A percentile compares a stretch with the other conserved stretches of the same genome.
Evolutionary conservation across 2,888 invertebrate genomes (phyloP).

Genomic region (Drosophila histrio): DNA sequence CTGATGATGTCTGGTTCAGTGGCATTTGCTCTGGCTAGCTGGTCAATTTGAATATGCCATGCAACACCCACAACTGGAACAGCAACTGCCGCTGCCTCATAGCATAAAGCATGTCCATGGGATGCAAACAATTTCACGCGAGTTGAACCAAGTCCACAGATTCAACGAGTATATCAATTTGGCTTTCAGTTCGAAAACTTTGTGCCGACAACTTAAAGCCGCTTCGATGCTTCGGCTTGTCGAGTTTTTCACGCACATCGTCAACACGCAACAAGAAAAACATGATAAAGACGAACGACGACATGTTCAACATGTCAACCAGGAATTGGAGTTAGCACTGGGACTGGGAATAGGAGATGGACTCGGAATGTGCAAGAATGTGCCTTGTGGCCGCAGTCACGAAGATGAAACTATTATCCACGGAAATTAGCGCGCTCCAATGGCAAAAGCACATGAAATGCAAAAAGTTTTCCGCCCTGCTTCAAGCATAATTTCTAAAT

Average conservation of each 20-base stretch:
- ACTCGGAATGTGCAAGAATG: slow-evolving; percentile 5
- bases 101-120: slow-evolving; percentile 54
- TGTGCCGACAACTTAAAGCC: slow-evolving; percentile 58
- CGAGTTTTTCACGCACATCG: slow-evolving; percentile 53
- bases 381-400: slow-evolving; percentile 37
- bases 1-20: slow-evolving; percentile 52
- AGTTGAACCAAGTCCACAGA: slow-evolving; percentile 27
- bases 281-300: slow-evolving; percentile 58
- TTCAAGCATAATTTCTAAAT: slow-evolving; percentile 69
- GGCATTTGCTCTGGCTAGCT: slow-evolving; percentile 33
- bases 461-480: slow-evolving; percentile 59
- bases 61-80: slow-evolving; percentile 38
- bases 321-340: background rate
- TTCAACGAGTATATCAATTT: slow-evolving; percentile 61
- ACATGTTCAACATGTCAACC: slow-evolving; percentile 69
- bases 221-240: slow-evolving; percentile 23
- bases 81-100: slow-evolving; percentile 31
- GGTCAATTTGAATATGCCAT: slow-evolving; percentile 81
- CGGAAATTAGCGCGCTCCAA: slow-evolving; percentile 72
- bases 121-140: slow-evolving; percentile 60
- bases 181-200: slow-evolving; percentile 40
- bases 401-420: slow-evolving; percentile 74
- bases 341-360: background rate
- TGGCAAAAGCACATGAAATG: slow-evolving; percentile 66
- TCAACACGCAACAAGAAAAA: slow-evolving; percentile 64